phyloP scores from a whole-genome alignment of 2,888 invertebrate species.

The Magallana nippona region DNA sequence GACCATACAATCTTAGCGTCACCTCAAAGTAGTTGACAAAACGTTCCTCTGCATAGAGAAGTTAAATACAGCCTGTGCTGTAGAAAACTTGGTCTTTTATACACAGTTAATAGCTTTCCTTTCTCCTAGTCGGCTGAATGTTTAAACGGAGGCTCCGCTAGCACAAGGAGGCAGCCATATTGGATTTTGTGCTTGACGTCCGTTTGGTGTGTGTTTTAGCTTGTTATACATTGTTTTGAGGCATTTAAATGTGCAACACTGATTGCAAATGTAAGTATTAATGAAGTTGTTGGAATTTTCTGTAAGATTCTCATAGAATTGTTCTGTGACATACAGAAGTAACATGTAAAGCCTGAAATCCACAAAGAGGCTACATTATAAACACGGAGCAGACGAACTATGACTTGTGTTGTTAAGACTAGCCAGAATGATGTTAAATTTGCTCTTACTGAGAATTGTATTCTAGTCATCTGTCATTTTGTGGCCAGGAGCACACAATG shows the following conservation, averaged over 20 bases:
- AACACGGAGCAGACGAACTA: conserved; percentile 23
- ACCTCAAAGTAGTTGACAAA: conserved; percentile 39
- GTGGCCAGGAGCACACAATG: conserved; percentile 26
- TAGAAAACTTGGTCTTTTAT: conserved; percentile 39
- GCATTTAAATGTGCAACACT: conserved; percentile 13
- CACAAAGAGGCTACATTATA: conserved; percentile 16
- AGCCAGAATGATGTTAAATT: not conserved
- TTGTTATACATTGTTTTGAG: conserved; percentile 20
- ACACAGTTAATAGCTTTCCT: conserved; percentile 38
- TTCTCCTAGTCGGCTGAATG: conserved; percentile 39
- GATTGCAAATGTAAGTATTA: conserved; percentile 27
- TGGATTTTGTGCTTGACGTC: conserved; percentile 49
- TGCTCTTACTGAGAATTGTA: not conserved
- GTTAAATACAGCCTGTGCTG: conserved; percentile 38
- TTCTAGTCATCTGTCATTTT: conserved; percentile 10
- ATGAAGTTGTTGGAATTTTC: conserved; percentile 15
- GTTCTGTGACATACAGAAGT: not conserved
- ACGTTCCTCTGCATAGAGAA: conserved; percentile 34
- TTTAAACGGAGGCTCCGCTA: conserved; percentile 40
- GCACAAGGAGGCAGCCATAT: conserved; percentile 51
- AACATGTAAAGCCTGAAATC: not conserved
- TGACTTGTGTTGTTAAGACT: not conserved
- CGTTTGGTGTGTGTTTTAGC: conserved; percentile 43
- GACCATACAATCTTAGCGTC: conserved; percentile 37
- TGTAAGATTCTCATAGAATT: not conserved